Percentiles rank a stretch among this genome's conserved stretches.
Conservation (phyloP, 2,113 vertebrate species). For the Elaphurus davidianus region DNA sequence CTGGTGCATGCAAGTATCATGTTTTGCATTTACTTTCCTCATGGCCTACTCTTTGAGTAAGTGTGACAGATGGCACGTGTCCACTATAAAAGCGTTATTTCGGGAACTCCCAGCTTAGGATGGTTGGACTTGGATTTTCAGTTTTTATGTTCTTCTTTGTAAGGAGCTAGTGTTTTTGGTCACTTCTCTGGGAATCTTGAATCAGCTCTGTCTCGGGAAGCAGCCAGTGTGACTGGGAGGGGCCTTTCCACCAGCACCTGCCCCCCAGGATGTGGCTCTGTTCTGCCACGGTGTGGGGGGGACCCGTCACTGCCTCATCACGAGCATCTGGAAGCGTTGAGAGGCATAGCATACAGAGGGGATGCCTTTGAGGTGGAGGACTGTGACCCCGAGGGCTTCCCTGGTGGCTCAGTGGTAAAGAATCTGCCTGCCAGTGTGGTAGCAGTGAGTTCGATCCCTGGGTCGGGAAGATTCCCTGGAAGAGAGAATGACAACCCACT, state of each 20-base stretch:
- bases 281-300: background rate
- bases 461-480: background rate
- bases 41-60: background rate
- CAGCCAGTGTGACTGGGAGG: background rate
- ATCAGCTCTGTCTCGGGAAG: background rate
- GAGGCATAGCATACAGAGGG: background rate
- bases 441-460: background rate
- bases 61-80: background rate
- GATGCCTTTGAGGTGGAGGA: background rate
- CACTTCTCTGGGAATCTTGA: background rate
- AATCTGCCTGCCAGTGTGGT: background rate
- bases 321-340: background rate
- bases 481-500: background rate
- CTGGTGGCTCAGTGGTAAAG: background rate
- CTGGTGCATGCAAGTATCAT: background rate
- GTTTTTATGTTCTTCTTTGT: background rate
- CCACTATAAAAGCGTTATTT: background rate
- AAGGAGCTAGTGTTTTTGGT: background rate
- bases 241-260: background rate
- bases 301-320: rapidly evolving
- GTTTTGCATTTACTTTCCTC: background rate
- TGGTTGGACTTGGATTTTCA: background rate
- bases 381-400: background rate
- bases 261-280: background rate
- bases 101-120: background rate